phyloP scores from a whole-genome alignment of 2,113 vertebrate genomes.

The Garra rufa region DNA sequence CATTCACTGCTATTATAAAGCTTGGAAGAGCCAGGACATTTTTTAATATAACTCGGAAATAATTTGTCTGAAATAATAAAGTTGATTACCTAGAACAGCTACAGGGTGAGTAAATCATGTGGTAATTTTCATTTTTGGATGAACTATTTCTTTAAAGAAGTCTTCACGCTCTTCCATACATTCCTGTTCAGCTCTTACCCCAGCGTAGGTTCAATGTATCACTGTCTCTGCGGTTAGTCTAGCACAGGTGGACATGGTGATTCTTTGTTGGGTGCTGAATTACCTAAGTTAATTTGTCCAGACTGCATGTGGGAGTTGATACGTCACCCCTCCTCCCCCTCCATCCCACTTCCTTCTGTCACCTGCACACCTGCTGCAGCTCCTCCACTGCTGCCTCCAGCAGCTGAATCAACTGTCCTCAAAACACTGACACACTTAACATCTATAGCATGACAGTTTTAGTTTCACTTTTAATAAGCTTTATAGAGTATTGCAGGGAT shows the following conservation, averaged over 20 bases:
- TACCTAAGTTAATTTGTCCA: slow-evolving; percentile 1
- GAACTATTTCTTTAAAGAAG: too few species aligned
- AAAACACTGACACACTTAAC: neutral
- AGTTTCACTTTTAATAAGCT: neutral
- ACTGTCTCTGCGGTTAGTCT: neutral
- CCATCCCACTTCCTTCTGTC: slow-evolving; percentile 26
- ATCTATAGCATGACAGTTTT: neutral
- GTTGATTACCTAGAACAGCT: too few species aligned
- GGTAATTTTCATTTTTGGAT: too few species aligned
- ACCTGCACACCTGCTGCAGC: neutral
- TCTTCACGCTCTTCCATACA: neutral
- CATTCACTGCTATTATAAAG: too few species aligned
- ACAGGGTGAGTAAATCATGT: too few species aligned
- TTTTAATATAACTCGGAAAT: too few species aligned
- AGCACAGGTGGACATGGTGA: neutral
- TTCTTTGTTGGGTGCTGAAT: neutral
- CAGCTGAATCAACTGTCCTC: neutral
- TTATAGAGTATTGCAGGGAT: neutral
- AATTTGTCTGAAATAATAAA: too few species aligned
- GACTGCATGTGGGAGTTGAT: neutral
- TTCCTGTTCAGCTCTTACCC: neutral
- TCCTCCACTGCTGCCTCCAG: neutral
- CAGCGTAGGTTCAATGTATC: too few species aligned
- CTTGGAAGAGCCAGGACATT: too few species aligned
- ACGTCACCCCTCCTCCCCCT: slow-evolving; percentile 14